Percentiles rank a stretch among this genome's conserved stretches.
Evolutionary conservation across 2,113 vertebrate species (phyloP).

Genomic region (Ellobius talpinus): DNA sequence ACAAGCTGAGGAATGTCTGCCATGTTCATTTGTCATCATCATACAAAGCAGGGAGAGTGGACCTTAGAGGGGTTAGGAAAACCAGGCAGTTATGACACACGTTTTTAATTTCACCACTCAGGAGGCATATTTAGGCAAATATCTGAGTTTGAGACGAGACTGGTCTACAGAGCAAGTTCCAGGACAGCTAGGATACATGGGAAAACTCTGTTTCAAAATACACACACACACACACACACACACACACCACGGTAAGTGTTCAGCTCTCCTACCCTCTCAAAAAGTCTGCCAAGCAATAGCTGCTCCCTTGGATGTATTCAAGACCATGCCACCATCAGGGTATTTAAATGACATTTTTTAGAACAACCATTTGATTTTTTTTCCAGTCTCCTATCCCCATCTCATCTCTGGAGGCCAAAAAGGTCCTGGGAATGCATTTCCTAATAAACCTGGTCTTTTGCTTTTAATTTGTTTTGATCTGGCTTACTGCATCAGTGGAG

Average conservation of each 20-base stretch:
- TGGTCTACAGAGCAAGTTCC: not conserved
- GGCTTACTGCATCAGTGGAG: too few species aligned
- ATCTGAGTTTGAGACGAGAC: not conserved
- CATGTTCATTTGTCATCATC: not conserved
- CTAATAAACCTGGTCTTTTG: too few species aligned
- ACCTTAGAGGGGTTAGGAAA: not conserved
- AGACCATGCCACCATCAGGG: too few species aligned
- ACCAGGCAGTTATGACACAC: not conserved
- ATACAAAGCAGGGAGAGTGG: not conserved
- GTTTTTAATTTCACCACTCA: not conserved
- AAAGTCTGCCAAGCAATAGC: too few species aligned
- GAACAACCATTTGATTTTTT: too few species aligned
- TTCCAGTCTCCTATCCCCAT: too few species aligned
- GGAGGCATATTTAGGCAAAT: not conserved
- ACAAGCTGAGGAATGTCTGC: not conserved
- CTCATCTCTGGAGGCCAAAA: too few species aligned
- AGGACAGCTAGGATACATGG: not conserved
- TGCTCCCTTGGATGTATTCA: too few species aligned
- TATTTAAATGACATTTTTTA: too few species aligned
- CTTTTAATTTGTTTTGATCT: too few species aligned
- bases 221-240: not conserved
- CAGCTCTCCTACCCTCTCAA: too few species aligned
- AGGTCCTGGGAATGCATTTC: too few species aligned
- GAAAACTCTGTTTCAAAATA: not conserved
- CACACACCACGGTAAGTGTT: not conserved